Conservation (phyloP, 1,140 invertebrate species). For the Plodia interpunctella region DNA sequence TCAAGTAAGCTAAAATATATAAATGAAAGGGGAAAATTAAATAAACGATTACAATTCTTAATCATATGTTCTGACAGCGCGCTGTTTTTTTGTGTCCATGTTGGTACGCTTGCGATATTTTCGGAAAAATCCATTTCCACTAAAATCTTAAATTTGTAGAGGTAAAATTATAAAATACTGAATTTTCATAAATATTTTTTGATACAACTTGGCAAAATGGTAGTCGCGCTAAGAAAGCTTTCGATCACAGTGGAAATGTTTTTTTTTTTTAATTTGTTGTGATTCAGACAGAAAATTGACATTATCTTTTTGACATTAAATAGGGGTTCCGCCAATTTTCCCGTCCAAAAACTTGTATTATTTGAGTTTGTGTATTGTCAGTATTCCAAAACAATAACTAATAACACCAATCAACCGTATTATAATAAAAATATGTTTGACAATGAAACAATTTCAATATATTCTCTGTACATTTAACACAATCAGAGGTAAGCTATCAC, state of each 20-base stretch:
- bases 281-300: constrained; percentile 16
- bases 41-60: constrained; percentile 54
- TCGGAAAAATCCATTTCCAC: neutral
- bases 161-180: no score
- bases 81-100: constrained; percentile 32
- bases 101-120: constrained; percentile 21
- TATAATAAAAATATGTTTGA: constrained; percentile 17
- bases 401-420: constrained; percentile 7
- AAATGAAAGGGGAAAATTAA: constrained; percentile 41
- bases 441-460: constrained; percentile 25
- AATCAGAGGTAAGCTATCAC: constrained; percentile 56
- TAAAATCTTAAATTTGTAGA: neutral
- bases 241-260: no score
- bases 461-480: constrained; percentile 45
- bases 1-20: constrained; percentile 51
- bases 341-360: constrained; percentile 16
- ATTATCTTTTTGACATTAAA: constrained; percentile 7
- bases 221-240: no score
- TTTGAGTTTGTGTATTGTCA: constrained; percentile 15
- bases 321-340: constrained; percentile 14
- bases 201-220: no score
- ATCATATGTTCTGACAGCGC: constrained; percentile 52
- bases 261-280: neutral
- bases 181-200: no score
- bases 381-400: constrained; percentile 13